A percentile compares a stretch with the other conserved stretches of the same genome.
These are phyloP conservation scores for Dasyprocta punctata DNA, from an alignment of 2,113 vertebrate species.

Conservation along the genomic window DNA sequence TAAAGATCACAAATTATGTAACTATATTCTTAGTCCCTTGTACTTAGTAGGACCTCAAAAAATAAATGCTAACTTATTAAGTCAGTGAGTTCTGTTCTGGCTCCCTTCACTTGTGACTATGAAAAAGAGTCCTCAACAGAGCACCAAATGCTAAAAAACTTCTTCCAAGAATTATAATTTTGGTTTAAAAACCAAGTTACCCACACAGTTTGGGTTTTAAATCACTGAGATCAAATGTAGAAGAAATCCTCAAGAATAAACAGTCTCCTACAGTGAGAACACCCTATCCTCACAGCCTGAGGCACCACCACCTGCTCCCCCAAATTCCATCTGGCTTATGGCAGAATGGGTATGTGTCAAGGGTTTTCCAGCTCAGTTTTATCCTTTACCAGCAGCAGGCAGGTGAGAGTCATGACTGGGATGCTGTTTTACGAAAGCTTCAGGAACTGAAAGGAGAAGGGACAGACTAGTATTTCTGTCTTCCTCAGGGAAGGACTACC, in stretches of 20 bases:
- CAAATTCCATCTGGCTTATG: neutral
- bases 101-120: neutral
- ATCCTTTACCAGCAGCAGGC: neutral
- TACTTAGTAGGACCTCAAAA: neutral
- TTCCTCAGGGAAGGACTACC: neutral
- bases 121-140: neutral
- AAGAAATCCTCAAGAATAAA: constrained; percentile 24
- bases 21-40: neutral
- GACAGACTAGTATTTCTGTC: neutral
- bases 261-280: constrained; percentile 9
- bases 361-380: neutral
- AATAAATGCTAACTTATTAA: neutral
- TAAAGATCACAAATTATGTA: neutral
- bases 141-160: neutral
- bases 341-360: neutral
- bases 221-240: neutral
- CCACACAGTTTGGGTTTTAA: constrained; percentile 17
- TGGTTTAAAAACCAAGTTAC: constrained; percentile 43
- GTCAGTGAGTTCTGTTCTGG: neutral
- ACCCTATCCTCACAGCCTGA: neutral
- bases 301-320: neutral
- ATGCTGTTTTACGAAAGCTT: neutral
- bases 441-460: neutral
- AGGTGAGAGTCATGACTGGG: neutral
- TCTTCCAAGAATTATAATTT: constrained; percentile 19